Base-by-base conservation (phyloP, 2,888 invertebrate genomes). In the Thymelicus sylvestris region DNA sequence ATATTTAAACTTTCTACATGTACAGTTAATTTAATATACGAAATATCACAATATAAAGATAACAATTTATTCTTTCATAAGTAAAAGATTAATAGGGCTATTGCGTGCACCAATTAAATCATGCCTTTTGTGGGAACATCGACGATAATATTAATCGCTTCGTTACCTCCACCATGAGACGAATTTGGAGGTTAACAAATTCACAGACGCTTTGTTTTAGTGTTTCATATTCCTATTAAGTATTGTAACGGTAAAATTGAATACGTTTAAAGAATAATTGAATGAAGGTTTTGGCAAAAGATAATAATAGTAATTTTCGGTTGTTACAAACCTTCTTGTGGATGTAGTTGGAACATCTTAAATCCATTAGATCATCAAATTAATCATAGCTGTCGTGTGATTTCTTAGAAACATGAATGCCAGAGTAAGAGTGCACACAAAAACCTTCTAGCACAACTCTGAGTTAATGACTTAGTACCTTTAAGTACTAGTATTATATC, bases 101-200 rank as follows among this genome's bases (percentile, higher is more conserved):
- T 91, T 81, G 89, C 91, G 88, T 91, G 90, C 80, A 84, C 84
- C 84, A 86, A 86, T 90, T 89, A 85, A 76, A 79, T 74, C 74
- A 75, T 76, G 77, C 77, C 82, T 84, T 81, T 83, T 85, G 85
- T 89, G 87, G 83, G 88, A 89, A 86, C 82, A 55, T 55, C 19
- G 15, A 7, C 50, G 24, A 7, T n/a, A 19, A n/a, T 68, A 50
- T 64, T 52, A 55, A 59, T 59, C 31, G 24, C 31, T 64, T 13
- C 12, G 38, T 57, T 47, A 64, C 52, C 44, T 50, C 12, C 38
- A 67, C 52, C n/a, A 55, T 50, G 8, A 59, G 24, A 48, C 55
- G 57, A 63, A 65, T 63, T 68, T 63, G 38, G 66, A 62, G 72
- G 69, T 67, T 67, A 73, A 67, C 55, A 55, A 55, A 69, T 69